Evolutionary conservation across 2,888 invertebrate genomes (phyloP).

Genomic region (Drosophila mimica): DNA sequence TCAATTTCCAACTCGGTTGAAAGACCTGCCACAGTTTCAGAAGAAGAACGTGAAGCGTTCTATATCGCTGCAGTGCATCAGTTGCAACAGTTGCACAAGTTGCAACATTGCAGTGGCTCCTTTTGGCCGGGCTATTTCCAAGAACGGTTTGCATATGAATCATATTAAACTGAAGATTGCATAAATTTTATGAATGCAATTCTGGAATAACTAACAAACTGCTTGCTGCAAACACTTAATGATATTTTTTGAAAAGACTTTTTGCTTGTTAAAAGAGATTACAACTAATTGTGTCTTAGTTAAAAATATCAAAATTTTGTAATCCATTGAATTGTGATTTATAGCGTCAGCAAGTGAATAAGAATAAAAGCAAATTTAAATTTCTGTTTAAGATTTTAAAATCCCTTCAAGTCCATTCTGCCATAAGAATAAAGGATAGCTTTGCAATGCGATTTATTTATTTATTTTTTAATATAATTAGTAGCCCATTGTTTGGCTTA

Average conservation of each 20-base stretch:
- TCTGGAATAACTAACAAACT: background rate
- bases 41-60: slow-evolving; percentile 6
- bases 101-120: slow-evolving; percentile 10
- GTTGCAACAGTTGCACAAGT: slow-evolving; percentile 25
- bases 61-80: slow-evolving; percentile 42
- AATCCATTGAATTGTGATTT: no score
- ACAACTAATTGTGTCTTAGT: background rate
- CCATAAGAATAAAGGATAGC: background rate
- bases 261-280: background rate
- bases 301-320: background rate
- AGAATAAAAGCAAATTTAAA: background rate
- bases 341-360: background rate
- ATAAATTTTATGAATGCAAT: slow-evolving; percentile 40
- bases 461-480: slow-evolving; percentile 13
- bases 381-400: background rate
- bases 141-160: slow-evolving; percentile 52
- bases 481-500: slow-evolving; percentile 14
- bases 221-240: background rate
- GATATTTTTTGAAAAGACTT: background rate
- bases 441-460: background rate
- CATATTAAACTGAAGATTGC: slow-evolving; percentile 40
- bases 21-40: slow-evolving; percentile 17
- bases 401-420: background rate
- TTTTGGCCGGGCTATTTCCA: slow-evolving; percentile 23
- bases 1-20: slow-evolving; percentile 3